Conservation (phyloP, 2,888 invertebrate species). For the Parnassius apollo region DNA sequence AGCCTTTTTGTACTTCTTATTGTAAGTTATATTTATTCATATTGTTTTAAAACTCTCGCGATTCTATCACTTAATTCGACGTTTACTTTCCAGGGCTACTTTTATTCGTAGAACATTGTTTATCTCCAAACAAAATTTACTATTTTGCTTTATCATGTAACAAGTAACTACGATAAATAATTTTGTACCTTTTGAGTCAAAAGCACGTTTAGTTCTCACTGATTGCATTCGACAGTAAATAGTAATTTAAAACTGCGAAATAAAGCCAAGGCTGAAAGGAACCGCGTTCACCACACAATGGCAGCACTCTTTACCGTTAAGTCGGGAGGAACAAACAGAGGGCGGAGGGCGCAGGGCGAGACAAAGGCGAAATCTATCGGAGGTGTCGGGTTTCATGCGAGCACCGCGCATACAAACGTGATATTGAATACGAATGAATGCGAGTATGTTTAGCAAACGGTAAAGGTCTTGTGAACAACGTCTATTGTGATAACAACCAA, state of each 20-base stretch:
- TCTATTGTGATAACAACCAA: not conserved
- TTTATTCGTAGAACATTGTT: not conserved
- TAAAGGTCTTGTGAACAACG: conserved; percentile 8
- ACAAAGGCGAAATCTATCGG: conserved; percentile 31
- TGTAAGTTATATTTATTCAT: conserved; percentile 20
- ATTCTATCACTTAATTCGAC: conserved; percentile 6
- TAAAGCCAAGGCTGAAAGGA: conserved; percentile 18
- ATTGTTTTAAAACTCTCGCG: conserved; percentile 17
- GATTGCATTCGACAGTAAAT: conserved; percentile 22
- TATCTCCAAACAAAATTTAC: too few species aligned
- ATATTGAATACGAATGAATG: conserved; percentile 26
- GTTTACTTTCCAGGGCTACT: not conserved
- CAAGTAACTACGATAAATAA: not conserved
- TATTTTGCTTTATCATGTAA: too few species aligned
- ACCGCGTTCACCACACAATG: conserved; percentile 21
- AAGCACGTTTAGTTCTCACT: conserved; percentile 1
- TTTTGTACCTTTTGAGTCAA: not conserved
- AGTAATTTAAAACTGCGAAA: conserved; percentile 29
- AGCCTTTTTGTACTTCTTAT: conserved; percentile 21
- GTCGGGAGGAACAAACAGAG: conserved; percentile 27
- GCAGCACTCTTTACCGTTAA: conserved; percentile 27
- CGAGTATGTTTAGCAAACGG: conserved; percentile 19
- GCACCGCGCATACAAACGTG: conserved; percentile 30
- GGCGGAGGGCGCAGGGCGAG: conserved; percentile 30
- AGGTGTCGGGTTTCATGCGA: conserved; percentile 34